phyloP scores from a whole-genome alignment of 2,113 vertebrate species.

The Platysternon megacephalum region DNA sequence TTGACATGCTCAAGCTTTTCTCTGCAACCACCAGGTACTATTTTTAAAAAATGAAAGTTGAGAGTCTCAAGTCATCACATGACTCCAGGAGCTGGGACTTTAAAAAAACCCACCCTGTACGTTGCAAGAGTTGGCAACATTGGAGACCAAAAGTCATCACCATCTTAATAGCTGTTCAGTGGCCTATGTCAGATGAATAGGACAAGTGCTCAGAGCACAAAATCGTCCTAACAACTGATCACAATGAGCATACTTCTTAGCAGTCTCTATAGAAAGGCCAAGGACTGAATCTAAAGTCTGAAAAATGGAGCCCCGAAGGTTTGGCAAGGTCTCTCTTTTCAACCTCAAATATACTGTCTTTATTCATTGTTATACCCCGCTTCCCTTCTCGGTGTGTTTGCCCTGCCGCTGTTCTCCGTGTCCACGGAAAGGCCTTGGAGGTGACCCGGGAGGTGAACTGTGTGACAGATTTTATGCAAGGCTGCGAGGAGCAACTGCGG shows the following conservation, averaged over 20 bases:
- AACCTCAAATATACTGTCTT: background rate
- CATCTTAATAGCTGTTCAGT: background rate
- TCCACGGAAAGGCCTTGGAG: conserved; percentile 77
- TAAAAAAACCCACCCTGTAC: background rate
- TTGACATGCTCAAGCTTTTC: background rate
- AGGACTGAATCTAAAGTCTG: background rate
- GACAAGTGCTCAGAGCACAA: background rate
- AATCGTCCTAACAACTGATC: background rate
- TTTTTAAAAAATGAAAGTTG: background rate
- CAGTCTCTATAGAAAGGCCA: background rate
- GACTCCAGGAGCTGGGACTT: background rate
- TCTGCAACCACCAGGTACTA: background rate
- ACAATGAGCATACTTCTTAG: background rate
- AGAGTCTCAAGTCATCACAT: background rate
- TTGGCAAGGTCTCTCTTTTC: background rate
- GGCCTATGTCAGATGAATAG: background rate
- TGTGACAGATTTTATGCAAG: conserved; percentile 80
- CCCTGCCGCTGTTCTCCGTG: background rate
- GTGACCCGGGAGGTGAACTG: conserved; percentile 84
- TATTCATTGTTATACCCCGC: background rate
- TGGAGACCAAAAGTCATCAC: background rate
- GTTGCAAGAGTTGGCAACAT: background rate
- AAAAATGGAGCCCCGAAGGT: background rate
- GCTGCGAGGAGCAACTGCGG: conserved; percentile 81
- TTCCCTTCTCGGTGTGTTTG: background rate